Evolutionary conservation across 2,888 invertebrate genomes (phyloP).

Genomic region (Malachius bipustulatus): DNA sequence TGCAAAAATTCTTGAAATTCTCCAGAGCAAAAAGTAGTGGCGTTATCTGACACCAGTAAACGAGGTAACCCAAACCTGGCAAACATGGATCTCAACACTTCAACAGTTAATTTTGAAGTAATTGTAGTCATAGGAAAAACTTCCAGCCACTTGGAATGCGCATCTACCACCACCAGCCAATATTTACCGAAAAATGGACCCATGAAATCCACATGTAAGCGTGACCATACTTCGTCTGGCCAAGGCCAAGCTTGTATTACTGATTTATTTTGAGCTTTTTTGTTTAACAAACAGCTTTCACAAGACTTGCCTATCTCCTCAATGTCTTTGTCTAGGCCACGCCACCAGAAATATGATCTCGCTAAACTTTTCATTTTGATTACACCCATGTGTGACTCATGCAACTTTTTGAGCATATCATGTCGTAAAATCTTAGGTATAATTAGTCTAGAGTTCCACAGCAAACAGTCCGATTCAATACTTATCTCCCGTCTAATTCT

Average conservation of each 20-base stretch:
- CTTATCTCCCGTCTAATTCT: slow-evolving; percentile 9
- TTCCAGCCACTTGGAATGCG: slow-evolving; percentile 13
- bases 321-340: slow-evolving; percentile 15
- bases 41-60: slow-evolving; percentile 22
- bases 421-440: slow-evolving; percentile 13
- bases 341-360: slow-evolving; percentile 19
- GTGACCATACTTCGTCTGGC: slow-evolving; percentile 19
- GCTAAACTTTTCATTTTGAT: slow-evolving; percentile 15
- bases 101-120: slow-evolving; percentile 15
- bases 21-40: slow-evolving; percentile 18
- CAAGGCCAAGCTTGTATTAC: slow-evolving; percentile 18
- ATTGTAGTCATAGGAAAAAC: slow-evolving; percentile 5
- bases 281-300: slow-evolving; percentile 12
- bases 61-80: slow-evolving; percentile 22
- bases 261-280: slow-evolving; percentile 9
- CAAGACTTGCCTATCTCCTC: slow-evolving; percentile 13
- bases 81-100: slow-evolving; percentile 15
- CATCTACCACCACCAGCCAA: no score
- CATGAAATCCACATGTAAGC: slow-evolving; percentile 22
- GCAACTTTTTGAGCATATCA: slow-evolving; percentile 16
- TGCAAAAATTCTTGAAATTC: slow-evolving; percentile 15
- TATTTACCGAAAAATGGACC: slow-evolving; percentile 18
- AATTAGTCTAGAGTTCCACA: slow-evolving; percentile 17
- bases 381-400: slow-evolving; percentile 14
- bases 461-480: slow-evolving; percentile 15